Evolutionary conservation across 2,113 vertebrate genomes (phyloP).

Genomic region (Chaenocephalus aceratus): DNA sequence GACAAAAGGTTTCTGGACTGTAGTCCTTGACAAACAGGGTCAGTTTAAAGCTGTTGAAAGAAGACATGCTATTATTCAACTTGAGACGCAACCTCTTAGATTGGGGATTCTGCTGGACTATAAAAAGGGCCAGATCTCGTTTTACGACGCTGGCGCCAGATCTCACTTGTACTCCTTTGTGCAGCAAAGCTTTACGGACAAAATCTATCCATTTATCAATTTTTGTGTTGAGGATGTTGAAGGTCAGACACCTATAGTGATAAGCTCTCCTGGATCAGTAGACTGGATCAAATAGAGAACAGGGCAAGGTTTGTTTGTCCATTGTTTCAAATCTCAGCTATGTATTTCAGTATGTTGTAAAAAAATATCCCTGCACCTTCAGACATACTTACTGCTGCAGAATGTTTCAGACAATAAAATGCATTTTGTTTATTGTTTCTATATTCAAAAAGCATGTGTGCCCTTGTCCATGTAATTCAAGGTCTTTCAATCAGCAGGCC

Average conservation of each 20-base stretch:
- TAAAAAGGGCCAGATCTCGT: conserved; percentile 48
- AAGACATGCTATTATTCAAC: fast-evolving
- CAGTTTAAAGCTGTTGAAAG: neutral
- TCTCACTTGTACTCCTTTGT: conserved; percentile 57
- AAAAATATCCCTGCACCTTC: neutral
- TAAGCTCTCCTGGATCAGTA: conserved; percentile 20
- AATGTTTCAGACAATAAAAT: conserved; percentile 35
- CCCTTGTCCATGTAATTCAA: neutral
- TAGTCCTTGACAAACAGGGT: conserved; percentile 43
- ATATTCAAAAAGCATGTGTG: neutral
- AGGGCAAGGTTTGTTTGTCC: neutral
- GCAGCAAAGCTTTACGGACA: conserved; percentile 25
- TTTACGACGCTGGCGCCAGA: conserved; percentile 56
- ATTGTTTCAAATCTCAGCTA: neutral
- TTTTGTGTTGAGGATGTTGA: conserved; percentile 52
- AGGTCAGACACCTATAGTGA: conserved; percentile 17
- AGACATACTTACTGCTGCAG: neutral
- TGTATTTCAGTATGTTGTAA: neutral
- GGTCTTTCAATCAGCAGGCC: neutral
- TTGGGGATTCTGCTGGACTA: conserved; percentile 72
- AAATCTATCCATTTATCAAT: conserved; percentile 66
- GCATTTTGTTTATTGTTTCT: neutral
- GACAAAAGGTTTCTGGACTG: conserved; percentile 54
- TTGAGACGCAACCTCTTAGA: neutral
- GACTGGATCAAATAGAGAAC: conserved; percentile 61